phyloP scores from a whole-genome alignment of 2,797 vertebrate genomes.

The Odontamblyopus lacepedii region DNA sequence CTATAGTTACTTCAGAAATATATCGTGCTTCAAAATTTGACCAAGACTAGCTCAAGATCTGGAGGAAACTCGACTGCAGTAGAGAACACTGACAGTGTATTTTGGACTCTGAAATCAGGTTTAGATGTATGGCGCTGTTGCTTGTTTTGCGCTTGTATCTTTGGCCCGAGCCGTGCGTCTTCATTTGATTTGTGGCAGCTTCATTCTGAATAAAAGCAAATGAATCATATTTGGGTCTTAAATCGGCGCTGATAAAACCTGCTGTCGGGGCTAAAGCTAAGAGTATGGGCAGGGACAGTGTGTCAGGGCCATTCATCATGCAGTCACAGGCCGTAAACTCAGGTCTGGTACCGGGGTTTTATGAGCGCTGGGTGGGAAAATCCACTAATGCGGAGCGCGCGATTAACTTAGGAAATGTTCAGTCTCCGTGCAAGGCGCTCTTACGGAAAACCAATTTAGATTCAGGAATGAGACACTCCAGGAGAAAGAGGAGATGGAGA shows the following conservation, averaged over 20 bases:
- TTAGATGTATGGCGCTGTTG: background rate
- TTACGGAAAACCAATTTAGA: constrained; percentile 27
- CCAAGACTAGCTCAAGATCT: too few species aligned
- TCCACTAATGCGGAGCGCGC: constrained; percentile 7
- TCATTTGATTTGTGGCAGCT: constrained; percentile 8
- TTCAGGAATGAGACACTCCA: constrained; percentile 11
- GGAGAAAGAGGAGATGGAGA: constrained; percentile 1
- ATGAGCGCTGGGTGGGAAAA: constrained; percentile 16
- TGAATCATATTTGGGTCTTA: constrained; percentile 10
- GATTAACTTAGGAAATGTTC: constrained; percentile 28
- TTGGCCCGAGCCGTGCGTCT: constrained; percentile 3
- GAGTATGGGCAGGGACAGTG: background rate
- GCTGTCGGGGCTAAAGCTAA: constrained; percentile 11
- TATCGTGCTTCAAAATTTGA: too few species aligned
- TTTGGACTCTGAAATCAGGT: background rate
- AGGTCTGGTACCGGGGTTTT: constrained; percentile 16
- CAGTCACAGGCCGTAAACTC: constrained; percentile 4
- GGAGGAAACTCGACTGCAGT: background rate
- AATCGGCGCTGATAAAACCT: constrained; percentile 9
- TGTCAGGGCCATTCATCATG: background rate
- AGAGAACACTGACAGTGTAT: background rate
- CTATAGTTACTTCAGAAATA: too few species aligned
- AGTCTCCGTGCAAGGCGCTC: constrained; percentile 9
- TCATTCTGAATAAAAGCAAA: constrained; percentile 8
- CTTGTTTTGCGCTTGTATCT: constrained; percentile 1